These are phyloP conservation scores for Cavia porcellus DNA, from an alignment of 2,113 vertebrate species.

Conservation along the genomic window DNA sequence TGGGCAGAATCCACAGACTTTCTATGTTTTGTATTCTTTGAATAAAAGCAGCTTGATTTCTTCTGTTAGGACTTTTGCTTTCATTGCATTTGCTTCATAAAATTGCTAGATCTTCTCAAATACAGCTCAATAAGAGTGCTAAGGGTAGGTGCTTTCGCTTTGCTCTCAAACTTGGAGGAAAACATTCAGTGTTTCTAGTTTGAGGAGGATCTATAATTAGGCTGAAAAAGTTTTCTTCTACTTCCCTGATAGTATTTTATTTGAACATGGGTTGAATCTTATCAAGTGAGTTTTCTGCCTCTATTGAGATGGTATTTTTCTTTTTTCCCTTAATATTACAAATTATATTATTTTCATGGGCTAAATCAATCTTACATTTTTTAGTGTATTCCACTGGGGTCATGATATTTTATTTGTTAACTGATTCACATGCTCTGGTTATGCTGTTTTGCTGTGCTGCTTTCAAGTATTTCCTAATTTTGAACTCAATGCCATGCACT, in stretches of 20 bases:
- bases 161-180: not conserved
- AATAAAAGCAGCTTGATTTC: not conserved
- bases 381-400: not conserved
- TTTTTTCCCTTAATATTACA: not conserved
- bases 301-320: slow-evolving; percentile 1
- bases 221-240: not conserved
- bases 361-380: not conserved
- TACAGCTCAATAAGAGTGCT: not conserved
- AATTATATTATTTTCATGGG: not conserved
- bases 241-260: not conserved
- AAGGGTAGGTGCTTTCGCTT: not conserved
- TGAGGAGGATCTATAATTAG: not conserved
- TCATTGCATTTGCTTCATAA: slow-evolving; percentile 6
- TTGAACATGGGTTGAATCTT: not conserved
- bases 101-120: not conserved
- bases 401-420: slow-evolving; percentile 17
- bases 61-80: not conserved
- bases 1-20: not conserved
- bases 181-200: not conserved
- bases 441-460: not conserved
- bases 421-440: not conserved
- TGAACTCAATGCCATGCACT: not conserved
- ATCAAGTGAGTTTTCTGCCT: not conserved
- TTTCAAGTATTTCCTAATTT: slow-evolving; percentile 9
- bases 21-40: not conserved